Conservation (phyloP, 2,113 vertebrate species). For the Clarias magur region DNA sequence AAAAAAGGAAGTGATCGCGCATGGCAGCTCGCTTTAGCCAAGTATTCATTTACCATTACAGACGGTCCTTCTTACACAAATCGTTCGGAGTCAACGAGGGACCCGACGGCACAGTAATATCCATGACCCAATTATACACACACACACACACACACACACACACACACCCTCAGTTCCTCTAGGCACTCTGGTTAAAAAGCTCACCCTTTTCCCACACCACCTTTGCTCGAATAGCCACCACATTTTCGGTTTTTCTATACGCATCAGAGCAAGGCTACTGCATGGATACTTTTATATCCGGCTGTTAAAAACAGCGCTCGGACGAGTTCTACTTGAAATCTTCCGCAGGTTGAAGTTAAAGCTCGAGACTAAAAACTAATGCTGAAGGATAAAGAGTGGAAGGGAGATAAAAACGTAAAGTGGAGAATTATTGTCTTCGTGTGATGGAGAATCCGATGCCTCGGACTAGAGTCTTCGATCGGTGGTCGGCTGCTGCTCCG, state of each 20-base stretch:
- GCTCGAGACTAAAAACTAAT: neutral
- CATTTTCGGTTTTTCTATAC: neutral
- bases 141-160: slow-evolving; percentile 25
- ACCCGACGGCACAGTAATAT: slow-evolving; percentile 71
- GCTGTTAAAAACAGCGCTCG: neutral
- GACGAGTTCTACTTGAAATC: neutral
- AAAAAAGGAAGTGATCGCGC: slow-evolving; percentile 9
- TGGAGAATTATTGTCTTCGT: slow-evolving; percentile 12
- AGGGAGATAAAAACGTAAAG: slow-evolving; percentile 2
- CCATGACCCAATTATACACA: slow-evolving; percentile 71
- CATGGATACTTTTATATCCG: neutral
- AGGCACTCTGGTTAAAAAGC: slow-evolving; percentile 31
- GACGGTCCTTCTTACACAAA: slow-evolving; percentile 65
- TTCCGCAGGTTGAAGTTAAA: neutral
- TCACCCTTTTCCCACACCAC: slow-evolving; percentile 17
- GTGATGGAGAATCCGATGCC: slow-evolving; percentile 14
- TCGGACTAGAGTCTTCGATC: slow-evolving; percentile 59
- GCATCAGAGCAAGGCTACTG: neutral
- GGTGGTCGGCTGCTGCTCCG: slow-evolving; percentile 54
- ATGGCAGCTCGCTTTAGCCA: slow-evolving; percentile 65
- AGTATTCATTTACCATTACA: slow-evolving; percentile 63
- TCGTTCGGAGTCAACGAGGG: slow-evolving; percentile 61
- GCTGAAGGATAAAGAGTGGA: slow-evolving; percentile 5
- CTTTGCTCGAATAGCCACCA: neutral
- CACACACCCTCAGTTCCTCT: slow-evolving; percentile 50